Conservation (phyloP, 53 echinoderm and acorn worm species). For the Echinometra lucunter region DNA sequence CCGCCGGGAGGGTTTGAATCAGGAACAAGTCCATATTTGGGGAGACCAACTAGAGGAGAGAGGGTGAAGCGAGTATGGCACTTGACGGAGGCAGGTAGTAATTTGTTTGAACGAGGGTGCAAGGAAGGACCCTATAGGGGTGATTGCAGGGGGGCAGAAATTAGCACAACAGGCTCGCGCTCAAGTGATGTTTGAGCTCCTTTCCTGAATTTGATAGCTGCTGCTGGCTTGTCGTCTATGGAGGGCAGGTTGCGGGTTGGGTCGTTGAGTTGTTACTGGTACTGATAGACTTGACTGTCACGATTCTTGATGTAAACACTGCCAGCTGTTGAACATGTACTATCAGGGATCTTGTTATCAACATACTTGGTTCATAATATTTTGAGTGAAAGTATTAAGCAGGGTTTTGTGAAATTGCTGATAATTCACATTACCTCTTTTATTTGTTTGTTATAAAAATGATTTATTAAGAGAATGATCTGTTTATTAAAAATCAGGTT, state of each 20-base stretch:
- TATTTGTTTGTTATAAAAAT: neutral
- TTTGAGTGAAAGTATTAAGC: neutral
- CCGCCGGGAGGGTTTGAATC: constrained; percentile 47
- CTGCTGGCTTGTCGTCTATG: neutral
- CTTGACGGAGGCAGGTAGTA: neutral
- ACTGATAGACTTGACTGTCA: neutral
- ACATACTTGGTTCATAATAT: neutral
- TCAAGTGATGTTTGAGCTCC: neutral
- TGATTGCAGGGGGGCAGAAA: constrained; percentile 17
- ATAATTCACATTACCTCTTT: neutral
- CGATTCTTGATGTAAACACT: neutral
- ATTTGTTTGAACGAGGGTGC: constrained; percentile 28
- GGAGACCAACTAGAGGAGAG: neutral
- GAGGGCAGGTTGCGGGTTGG: constrained; percentile 20
- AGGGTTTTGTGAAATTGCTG: neutral
- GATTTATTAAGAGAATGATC: neutral
- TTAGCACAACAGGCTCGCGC: constrained; percentile 28
- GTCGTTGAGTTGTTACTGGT: constrained; percentile 31
- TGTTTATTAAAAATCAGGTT: neutral
- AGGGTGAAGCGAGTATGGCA: neutral
- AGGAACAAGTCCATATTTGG: constrained; percentile 44
- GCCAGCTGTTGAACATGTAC: neutral
- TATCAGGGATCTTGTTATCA: neutral
- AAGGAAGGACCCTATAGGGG: neutral
- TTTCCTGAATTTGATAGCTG: constrained; percentile 19